phyloP scores from a whole-genome alignment of 2,888 invertebrate genomes.

The Tiliacea aurago region DNA sequence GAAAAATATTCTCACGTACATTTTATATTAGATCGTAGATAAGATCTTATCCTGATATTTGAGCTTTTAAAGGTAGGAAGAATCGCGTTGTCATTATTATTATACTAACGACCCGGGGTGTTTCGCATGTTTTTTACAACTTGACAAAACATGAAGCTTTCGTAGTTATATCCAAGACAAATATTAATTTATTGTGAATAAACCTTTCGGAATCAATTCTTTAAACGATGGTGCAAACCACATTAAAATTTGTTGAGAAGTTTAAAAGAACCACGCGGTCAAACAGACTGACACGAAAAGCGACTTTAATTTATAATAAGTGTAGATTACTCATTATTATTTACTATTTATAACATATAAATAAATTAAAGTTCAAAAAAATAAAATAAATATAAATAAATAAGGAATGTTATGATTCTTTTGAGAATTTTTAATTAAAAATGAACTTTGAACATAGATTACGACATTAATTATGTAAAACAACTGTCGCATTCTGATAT shows the following conservation, averaged over 20 bases:
- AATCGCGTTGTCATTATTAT: background rate
- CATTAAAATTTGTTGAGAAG: background rate
- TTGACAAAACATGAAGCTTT: background rate
- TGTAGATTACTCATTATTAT: too few relatives aligned
- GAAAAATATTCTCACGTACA: slow-evolving; percentile 38
- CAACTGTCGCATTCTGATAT: too few relatives aligned
- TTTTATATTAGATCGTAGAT: slow-evolving; percentile 18
- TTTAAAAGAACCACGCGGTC: too few relatives aligned
- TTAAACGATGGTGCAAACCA: background rate
- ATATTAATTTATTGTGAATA: background rate
- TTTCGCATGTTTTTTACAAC: background rate
- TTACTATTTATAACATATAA: too few relatives aligned
- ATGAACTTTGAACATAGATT: too few relatives aligned
- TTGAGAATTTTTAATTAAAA: too few relatives aligned
- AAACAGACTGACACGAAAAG: too few relatives aligned
- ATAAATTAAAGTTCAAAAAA: too few relatives aligned
- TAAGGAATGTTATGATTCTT: too few relatives aligned
- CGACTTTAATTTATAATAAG: too few relatives aligned
- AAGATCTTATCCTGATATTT: slow-evolving; percentile 1
- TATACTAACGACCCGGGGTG: background rate
- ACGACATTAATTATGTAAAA: too few relatives aligned
- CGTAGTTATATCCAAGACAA: background rate
- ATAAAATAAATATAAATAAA: too few relatives aligned
- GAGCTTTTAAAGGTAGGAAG: background rate
- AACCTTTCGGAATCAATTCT: background rate